Evolutionary conservation across 2,113 vertebrate species (phyloP).

Genomic region (Urocitellus parryii): DNA sequence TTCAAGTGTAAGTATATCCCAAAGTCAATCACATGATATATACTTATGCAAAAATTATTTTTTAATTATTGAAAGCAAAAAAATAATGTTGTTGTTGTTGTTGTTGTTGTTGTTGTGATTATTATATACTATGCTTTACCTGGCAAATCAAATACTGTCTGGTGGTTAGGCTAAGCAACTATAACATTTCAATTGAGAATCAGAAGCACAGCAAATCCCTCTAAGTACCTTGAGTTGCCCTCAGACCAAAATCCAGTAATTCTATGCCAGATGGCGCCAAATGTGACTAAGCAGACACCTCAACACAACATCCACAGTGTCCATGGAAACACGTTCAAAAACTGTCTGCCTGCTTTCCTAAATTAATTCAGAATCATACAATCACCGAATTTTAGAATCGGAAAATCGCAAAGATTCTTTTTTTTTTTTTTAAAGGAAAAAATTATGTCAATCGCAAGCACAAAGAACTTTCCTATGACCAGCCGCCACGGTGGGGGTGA

Average conservation of each 20-base stretch:
- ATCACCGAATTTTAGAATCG: constrained; percentile 55
- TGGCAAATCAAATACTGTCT: not conserved
- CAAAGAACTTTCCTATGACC: constrained; percentile 55
- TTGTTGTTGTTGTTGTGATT: not conserved
- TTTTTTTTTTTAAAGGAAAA: constrained; percentile 30
- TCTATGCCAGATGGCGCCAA: constrained; percentile 59
- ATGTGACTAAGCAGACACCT: constrained; percentile 63
- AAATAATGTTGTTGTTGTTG: not conserved
- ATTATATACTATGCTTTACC: not conserved
- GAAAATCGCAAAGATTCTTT: constrained; percentile 54
- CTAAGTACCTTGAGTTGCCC: constrained; percentile 52
- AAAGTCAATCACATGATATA: not conserved
- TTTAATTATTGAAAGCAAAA: not conserved
- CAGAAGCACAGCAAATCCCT: not conserved
- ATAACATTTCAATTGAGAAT: not conserved
- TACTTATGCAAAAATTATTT: not conserved
- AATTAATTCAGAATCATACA: constrained; percentile 62
- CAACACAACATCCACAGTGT: not conserved
- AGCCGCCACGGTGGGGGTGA: not conserved
- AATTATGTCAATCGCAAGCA: constrained; percentile 39
- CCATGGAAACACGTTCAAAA: constrained; percentile 61
- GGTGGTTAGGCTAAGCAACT: not conserved
- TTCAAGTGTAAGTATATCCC: not conserved
- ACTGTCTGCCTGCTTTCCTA: constrained; percentile 58
- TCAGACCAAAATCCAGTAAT: constrained; percentile 55